Percentiles rank a stretch among this genome's conserved stretches.
phyloP scores from a whole-genome alignment of 2,797 vertebrate species.

The Parauchenoglanis ngamensis region DNA sequence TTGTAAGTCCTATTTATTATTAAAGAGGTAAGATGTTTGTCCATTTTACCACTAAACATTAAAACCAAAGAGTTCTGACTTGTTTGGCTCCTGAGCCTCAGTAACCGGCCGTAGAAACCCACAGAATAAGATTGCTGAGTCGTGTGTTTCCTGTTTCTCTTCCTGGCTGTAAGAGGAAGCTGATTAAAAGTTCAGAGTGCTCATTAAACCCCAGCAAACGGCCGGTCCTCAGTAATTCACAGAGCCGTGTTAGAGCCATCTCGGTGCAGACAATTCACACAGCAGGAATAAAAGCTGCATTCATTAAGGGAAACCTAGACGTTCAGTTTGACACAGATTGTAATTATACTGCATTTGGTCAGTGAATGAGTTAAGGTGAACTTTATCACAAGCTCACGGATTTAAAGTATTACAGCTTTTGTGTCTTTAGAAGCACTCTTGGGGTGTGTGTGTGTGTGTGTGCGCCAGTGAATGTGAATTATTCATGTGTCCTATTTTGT shows the following conservation, averaged over 20 bases:
- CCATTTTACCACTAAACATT: not conserved
- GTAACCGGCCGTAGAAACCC: not conserved
- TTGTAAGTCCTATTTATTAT: not conserved
- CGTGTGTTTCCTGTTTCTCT: slow-evolving; percentile 18
- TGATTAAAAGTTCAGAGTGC: slow-evolving; percentile 56
- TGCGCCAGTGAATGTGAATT: not conserved
- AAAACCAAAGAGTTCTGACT: not conserved
- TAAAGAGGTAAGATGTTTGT: not conserved
- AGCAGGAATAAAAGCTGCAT: slow-evolving; percentile 14
- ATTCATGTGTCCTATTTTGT: not conserved
- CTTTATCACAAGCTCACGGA: not conserved
- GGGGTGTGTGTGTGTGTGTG: not conserved
- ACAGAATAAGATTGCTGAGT: not conserved
- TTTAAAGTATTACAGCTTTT: not conserved
- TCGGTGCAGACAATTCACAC: slow-evolving; percentile 16
- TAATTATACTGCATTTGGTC: not conserved
- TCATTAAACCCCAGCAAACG: slow-evolving; percentile 48
- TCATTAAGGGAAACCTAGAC: slow-evolving; percentile 36
- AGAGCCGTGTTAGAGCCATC: not conserved
- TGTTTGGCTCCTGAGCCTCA: not conserved
- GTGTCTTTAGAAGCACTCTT: not conserved
- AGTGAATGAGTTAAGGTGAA: not conserved
- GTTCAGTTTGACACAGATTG: not conserved
- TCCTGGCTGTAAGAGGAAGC: slow-evolving; percentile 47
- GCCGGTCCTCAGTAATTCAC: slow-evolving; percentile 24